These are phyloP conservation scores for Salminus brasiliensis DNA, from an alignment of 2,113 vertebrate species.

Conservation along the genomic window DNA sequence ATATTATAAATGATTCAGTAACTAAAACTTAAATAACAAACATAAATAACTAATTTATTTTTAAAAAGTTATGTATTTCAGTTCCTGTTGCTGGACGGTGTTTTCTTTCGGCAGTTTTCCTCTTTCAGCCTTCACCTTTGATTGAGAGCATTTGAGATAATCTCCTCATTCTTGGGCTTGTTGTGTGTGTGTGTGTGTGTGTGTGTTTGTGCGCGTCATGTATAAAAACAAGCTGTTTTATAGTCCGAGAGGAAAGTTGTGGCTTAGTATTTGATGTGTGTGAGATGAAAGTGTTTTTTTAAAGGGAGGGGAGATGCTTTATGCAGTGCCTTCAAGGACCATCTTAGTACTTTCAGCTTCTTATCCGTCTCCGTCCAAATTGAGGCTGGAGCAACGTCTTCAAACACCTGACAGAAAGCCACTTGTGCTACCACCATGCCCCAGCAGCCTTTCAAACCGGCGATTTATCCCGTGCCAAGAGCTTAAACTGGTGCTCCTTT, in stretches of 20 bases:
- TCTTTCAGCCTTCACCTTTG: too few relatives aligned
- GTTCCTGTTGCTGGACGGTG: too few relatives aligned
- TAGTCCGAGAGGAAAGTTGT: constrained; percentile 4
- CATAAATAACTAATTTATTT: too few relatives aligned
- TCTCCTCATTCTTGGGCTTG: too few relatives aligned
- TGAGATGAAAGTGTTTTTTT: constrained; percentile 11
- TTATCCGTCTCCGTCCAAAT: background rate
- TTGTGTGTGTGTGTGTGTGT: too few relatives aligned
- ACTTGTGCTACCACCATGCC: background rate
- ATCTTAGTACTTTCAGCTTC: background rate
- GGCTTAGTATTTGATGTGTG: constrained; percentile 2
- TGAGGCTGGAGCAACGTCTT: background rate
- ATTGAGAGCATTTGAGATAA: too few relatives aligned
- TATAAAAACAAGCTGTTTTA: constrained; percentile 10
- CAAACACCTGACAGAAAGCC: background rate
- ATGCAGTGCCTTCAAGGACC: background rate
- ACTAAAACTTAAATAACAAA: too few relatives aligned
- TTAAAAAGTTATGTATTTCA: too few relatives aligned
- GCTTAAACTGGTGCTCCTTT: background rate
- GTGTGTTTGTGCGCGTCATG: constrained; percentile 12
- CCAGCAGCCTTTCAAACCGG: too few relatives aligned
- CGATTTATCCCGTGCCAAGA: background rate
- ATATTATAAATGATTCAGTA: too few relatives aligned
- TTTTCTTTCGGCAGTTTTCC: too few relatives aligned
- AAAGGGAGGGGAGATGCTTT: background rate